Evolutionary conservation across 2,888 invertebrate species (phyloP), one percentile per base, ranked within the genome.

Genomic region (Ectemnius lituratus): DNA sequence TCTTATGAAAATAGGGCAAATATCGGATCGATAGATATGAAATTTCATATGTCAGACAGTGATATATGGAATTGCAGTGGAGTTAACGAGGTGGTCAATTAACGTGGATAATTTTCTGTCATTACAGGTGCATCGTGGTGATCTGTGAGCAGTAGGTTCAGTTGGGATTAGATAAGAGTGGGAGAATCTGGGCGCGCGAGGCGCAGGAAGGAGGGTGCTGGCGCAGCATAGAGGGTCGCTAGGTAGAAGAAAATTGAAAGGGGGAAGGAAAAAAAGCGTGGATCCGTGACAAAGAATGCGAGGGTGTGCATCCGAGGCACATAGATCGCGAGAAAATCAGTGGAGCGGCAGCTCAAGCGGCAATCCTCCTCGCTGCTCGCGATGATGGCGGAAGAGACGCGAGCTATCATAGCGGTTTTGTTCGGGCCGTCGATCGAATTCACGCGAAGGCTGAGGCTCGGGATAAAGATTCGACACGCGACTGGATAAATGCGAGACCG

Each of bases 321-420:
- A 62, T 14, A 59, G 58, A 52, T 61, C 52, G 73, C 65, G 20
- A 70, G 49, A 57, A 47, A 65, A 75, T 67, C 70, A 58, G 28
- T 45, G 63, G 68, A 59, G 63, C 70, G 62, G 71, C 65, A 67
- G 59, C 27, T 49, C 46, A 27, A 56, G 14, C 59, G 57, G 62
- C 68, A 62, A 23, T 37, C 37, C 67, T 62, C 79, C 77, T 60
- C 76, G 71, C 62, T 66, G 79, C 56, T 68, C 81, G 69, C 85
- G 83, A 86, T 86, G 84, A 86, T 86, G 86, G 78, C 85, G 84
- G 77, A 80, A 73, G 61, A 78, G 62, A 70, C 66, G 75, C 71
- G 69, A 65, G 67, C 70, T 11, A 37, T 37, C 73, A 70, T 60
- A 67, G 64, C 72, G 73, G 65, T 76, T 66, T 69, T 66, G 67